Conservation (phyloP, 2,113 vertebrate species). For the Cathartes aura region DNA sequence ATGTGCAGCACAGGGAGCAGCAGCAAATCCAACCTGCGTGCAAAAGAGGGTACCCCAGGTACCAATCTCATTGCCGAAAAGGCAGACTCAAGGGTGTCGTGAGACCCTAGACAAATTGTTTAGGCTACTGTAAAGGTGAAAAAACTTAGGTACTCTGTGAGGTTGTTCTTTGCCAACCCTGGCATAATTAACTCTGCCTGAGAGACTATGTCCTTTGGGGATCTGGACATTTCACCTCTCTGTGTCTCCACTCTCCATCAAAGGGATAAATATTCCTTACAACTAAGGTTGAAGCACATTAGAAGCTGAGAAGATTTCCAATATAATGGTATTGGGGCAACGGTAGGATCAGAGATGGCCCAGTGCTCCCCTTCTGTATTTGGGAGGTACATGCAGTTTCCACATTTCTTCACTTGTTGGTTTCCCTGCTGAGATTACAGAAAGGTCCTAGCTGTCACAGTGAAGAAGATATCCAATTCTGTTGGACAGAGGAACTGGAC, state of each 20-base stretch:
- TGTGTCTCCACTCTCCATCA: neutral
- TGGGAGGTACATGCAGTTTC: neutral
- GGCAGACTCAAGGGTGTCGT: neutral
- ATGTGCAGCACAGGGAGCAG: neutral
- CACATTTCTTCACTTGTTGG: neutral
- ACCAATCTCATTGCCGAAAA: neutral
- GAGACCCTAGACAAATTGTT: neutral
- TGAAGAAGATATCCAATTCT: neutral
- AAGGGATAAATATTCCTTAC: neutral
- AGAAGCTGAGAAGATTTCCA: neutral
- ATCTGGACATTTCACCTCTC: neutral
- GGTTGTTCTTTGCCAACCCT: neutral
- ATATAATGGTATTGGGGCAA: neutral
- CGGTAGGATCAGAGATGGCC: neutral
- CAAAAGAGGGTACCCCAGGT: neutral
- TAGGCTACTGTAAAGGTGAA: neutral
- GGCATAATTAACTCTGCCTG: neutral
- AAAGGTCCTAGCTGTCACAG: neutral
- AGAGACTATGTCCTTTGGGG: neutral
- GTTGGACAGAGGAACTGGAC: neutral
- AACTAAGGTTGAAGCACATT: neutral
- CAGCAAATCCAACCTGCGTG: neutral
- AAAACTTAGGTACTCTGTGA: neutral
- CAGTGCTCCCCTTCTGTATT: neutral
- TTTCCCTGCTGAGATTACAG: constrained; percentile 1